These are phyloP conservation scores for Anabacerthia variegaticeps DNA, from an alignment of 2,797 vertebrate species.

Conservation along the genomic window DNA sequence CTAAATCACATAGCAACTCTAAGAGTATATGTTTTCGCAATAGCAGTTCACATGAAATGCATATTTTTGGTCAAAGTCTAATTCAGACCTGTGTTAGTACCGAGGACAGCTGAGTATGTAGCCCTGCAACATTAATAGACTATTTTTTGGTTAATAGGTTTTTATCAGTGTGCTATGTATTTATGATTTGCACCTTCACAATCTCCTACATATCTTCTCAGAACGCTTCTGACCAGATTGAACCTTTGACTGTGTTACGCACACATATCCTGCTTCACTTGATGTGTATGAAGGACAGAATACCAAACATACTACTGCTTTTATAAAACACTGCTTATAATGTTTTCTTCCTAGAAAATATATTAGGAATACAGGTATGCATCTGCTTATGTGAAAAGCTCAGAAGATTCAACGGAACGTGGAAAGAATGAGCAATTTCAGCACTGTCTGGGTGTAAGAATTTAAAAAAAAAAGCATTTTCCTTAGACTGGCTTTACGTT, in stretches of 20 bases:
- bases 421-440: not conserved
- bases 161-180: not conserved
- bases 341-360: not conserved
- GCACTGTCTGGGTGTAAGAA: not conserved
- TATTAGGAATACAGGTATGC: not conserved
- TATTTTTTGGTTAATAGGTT: not conserved
- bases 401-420: not conserved
- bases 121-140: not conserved
- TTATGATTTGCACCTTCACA: not conserved
- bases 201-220: not conserved
- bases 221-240: not conserved
- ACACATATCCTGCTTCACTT: rapidly evolving
- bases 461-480: not conserved
- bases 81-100: not conserved
- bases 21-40: not conserved
- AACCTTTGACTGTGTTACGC: not conserved
- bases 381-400: not conserved
- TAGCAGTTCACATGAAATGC: not conserved
- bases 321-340: not conserved
- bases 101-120: not conserved
- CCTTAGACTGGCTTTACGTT: not conserved
- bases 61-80: not conserved
- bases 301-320: not conserved
- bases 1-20: conserved; percentile 4
- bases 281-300: not conserved